phyloP scores from a whole-genome alignment of 2,113 vertebrate genomes.

The Tylochromis polylepis region DNA sequence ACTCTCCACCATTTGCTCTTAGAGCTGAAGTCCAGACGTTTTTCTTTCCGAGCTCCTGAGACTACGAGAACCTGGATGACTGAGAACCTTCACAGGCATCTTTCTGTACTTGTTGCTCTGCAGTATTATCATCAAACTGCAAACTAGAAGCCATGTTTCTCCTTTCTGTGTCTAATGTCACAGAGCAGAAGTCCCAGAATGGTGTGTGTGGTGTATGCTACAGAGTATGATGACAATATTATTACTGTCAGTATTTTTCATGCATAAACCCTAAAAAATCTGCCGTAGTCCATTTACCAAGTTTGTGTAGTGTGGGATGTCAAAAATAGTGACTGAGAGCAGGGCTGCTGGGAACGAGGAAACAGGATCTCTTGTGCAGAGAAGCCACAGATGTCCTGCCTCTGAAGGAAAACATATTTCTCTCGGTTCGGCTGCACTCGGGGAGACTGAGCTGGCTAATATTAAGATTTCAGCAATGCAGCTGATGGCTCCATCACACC shows the following conservation, averaged over 20 bases:
- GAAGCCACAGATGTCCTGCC: not conserved
- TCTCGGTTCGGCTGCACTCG: not conserved
- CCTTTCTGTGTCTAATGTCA: rapidly evolving
- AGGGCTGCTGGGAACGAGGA: not conserved
- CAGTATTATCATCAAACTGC: not conserved
- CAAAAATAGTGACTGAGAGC: not conserved
- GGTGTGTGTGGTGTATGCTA: not conserved
- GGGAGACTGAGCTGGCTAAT: too few relatives aligned
- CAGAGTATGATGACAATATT: not conserved
- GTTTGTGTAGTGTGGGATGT: rapidly evolving
- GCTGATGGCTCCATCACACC: not conserved
- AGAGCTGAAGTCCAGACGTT: too few relatives aligned
- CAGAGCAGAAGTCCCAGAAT: not conserved
- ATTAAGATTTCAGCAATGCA: not conserved
- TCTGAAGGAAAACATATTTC: not conserved
- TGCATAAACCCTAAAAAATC: not conserved
- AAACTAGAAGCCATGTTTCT: not conserved
- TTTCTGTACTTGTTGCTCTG: too few relatives aligned
- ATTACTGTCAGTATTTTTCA: not conserved
- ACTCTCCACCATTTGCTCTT: too few relatives aligned
- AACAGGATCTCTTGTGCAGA: not conserved
- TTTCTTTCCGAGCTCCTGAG: too few relatives aligned
- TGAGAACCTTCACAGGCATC: too few relatives aligned
- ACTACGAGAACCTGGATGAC: too few relatives aligned
- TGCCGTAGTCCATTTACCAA: not conserved